Evolutionary conservation across 2,797 vertebrate species (phyloP).

Genomic region (Phoeniculus purpureus): DNA sequence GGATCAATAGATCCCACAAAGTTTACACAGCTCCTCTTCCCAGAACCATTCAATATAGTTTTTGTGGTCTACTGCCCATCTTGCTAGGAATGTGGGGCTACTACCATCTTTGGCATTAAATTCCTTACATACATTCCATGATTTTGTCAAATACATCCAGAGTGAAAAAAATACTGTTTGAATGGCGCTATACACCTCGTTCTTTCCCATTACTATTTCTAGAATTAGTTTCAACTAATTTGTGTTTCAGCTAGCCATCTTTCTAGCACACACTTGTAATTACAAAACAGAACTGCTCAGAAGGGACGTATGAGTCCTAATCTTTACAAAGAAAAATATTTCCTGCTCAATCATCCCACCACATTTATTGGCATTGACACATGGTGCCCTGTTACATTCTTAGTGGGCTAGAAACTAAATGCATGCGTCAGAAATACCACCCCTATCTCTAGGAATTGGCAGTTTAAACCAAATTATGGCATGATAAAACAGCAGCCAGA

Average conservation of each 20-base stretch:
- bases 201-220: background rate
- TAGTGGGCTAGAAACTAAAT: background rate
- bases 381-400: background rate
- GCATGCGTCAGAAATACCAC: background rate
- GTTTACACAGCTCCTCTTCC: background rate
- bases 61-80: background rate
- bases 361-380: background rate
- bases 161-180: background rate
- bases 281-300: background rate
- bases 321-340: constrained; percentile 19
- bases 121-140: background rate
- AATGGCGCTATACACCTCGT: background rate
- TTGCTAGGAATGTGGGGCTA: background rate
- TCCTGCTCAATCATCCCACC: background rate
- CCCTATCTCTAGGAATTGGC: background rate
- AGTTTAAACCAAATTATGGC: background rate
- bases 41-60: background rate
- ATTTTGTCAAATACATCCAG: background rate
- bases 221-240: background rate
- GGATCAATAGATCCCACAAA: background rate
- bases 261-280: background rate
- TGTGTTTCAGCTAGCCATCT: background rate
- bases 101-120: background rate
- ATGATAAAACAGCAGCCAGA: background rate
- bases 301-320: background rate